Base-by-base conservation (phyloP, 2,888 invertebrate genomes). In the Cantharis rustica region DNA sequence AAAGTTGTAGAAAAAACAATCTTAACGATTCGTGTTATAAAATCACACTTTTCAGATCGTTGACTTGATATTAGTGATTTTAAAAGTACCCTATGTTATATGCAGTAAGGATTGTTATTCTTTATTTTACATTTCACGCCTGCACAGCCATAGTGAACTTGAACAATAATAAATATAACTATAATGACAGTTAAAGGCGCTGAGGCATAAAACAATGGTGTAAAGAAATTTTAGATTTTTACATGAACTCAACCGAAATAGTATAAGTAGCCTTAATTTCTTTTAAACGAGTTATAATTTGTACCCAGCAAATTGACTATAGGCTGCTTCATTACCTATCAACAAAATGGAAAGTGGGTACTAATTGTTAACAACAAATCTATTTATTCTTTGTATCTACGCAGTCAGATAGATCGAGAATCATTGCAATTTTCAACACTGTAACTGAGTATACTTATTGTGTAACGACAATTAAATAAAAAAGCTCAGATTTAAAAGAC, bases 171-270 rank as follows among this genome's bases (percentile, higher is more conserved):
- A 85, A 86, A 86, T 86, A 85, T 82, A 84, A 85, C 83, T 85
- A 84, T 86, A 86, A 86, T 86, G 85, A 86, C 85, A 85, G 85
- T 84, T 81, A 80, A 75, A 86, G 85, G 85, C 85, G 86, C 85
- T 84, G 86, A 82, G 80, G 84, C 86, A 83, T 86, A 83, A 85
- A 84, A 85, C 84, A 83, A 85, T 84, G 79, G 80, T 79, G 78
- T 79, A 80, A 79, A 78, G 23, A 79, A 79, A 75, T 79, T 78
- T 76, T 76, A 76, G 79, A 79, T 79, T 79, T 78, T 79, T 77
- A 75, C 76, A 77, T 76, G 79, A 79, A 78, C 78, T 78, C 78
- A 76, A 78, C 76, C 74, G 78, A 78, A 78, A 78, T 78, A 71
- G 75, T 71, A 77, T 77, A 77, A 77, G 77, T 75, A 77, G 74